phyloP scores from a whole-genome alignment of 2,888 invertebrate species.

The Leucozona laternaria region DNA sequence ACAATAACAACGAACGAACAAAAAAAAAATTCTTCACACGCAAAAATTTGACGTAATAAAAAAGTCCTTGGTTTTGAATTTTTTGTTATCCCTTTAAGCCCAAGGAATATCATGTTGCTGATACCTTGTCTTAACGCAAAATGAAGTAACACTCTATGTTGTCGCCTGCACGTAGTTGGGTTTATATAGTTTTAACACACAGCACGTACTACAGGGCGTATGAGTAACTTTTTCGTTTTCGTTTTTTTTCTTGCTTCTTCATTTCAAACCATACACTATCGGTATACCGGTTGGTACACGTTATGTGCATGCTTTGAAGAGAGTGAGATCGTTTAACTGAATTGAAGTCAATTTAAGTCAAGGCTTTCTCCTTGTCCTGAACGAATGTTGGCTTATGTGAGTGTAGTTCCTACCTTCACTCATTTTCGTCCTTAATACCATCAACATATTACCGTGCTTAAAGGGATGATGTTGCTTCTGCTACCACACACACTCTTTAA shows the following conservation, averaged over 20 bases:
- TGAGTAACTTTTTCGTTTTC: slow-evolving; percentile 30
- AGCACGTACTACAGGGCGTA: slow-evolving; percentile 45
- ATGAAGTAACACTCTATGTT: slow-evolving; percentile 56
- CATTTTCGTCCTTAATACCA: slow-evolving; percentile 51
- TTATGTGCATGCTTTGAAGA: slow-evolving; percentile 17
- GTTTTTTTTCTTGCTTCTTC: background rate
- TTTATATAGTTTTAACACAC: slow-evolving; percentile 48
- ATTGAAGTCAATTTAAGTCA: slow-evolving; percentile 73
- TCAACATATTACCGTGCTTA: slow-evolving; percentile 40
- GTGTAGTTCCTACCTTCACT: slow-evolving; percentile 21
- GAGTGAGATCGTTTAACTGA: slow-evolving; percentile 59
- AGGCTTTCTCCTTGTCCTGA: slow-evolving; percentile 42
- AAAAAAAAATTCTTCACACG: slow-evolving; percentile 5
- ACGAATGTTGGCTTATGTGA: slow-evolving; percentile 7
- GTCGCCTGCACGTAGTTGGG: slow-evolving; percentile 41
- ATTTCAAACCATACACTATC: background rate
- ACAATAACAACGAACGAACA: background rate
- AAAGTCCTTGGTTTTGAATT: slow-evolving; percentile 4
- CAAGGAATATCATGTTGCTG: slow-evolving; percentile 49
- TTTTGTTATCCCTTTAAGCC: slow-evolving; percentile 50
- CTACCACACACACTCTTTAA: background rate
- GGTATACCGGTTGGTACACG: background rate
- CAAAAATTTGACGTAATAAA: slow-evolving; percentile 23
- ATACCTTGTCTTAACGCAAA: slow-evolving; percentile 53
- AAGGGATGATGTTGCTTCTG: slow-evolving; percentile 28